Base-by-base conservation (phyloP, 1,140 invertebrate species). In the Pogonognathellus flavescens region DNA sequence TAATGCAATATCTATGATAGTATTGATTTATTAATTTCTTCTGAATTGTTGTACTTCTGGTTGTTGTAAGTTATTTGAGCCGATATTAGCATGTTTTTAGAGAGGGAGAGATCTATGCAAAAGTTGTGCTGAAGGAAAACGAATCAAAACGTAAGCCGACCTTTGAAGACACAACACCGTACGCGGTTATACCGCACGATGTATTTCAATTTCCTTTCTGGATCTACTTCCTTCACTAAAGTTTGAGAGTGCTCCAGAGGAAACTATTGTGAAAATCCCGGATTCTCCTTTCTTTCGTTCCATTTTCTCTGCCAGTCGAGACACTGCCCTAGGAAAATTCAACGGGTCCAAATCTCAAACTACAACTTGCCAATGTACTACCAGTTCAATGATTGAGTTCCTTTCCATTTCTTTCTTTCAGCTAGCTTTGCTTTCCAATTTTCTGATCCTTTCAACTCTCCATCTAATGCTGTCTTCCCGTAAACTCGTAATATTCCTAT, bases 181-280 rank as follows among this genome's bases (percentile, higher is more conserved):
- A 22, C 62, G 25, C 62, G 2, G 31, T 41, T 41, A 41, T 41
- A 6, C 31, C 31, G 62, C 22, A 66, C 20, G 62, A 66, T 25
- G 62, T 31, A 66, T 66, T 66, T 66, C 60, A 11, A 66, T 66
- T 66, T 66, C 20, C 62, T 66, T 13, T 66, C 25, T 31, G 20
- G 22, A 66, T 66, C 18, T 60, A 20, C n/a, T 60, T 60, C 8
- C 13, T 60, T 8, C n/a, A 60, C 9, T 10, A 20, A 20, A 60
- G 62, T 25, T 41, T 66, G 62, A 66, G 62, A 66, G 62, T 66
- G 11, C 62, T 66, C 62, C 62, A 66, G 62, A 66, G 59, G n/a
- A 60, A 60, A 60, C 59, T 60, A 16, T 60, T 60, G 59, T 66
- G 62, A 66, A 66, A 66, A 66, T 66, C 62, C 62, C 20, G 22